Evolutionary conservation across 2,113 vertebrate species (phyloP).

Genomic region (Glaucidium brasilianum): DNA sequence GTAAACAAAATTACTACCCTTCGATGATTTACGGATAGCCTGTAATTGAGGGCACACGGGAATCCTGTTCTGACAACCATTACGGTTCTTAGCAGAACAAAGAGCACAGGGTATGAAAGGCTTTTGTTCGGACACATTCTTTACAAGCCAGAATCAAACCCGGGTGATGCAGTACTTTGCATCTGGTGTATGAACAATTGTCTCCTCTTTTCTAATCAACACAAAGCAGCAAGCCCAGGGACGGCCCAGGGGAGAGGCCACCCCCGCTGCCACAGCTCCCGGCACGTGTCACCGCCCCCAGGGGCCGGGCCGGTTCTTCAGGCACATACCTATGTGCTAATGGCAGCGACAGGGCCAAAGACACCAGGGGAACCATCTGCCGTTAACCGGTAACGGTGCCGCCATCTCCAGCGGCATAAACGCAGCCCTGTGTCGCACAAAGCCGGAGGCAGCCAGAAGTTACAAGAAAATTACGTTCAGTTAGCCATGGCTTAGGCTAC

Average conservation of each 20-base stretch:
- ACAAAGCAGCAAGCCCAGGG: rapidly evolving
- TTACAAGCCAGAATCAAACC: not conserved
- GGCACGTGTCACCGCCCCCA: rapidly evolving
- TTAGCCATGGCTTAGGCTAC: rapidly evolving
- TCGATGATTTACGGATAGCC: not conserved
- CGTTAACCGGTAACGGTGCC: rapidly evolving
- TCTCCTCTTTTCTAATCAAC: rapidly evolving
- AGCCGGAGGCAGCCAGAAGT: rapidly evolving
- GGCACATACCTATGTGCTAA: not conserved
- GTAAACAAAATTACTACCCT: not conserved
- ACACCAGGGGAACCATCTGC: not conserved
- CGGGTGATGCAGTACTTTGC: not conserved
- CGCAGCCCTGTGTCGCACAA: not conserved
- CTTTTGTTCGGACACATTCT: not conserved
- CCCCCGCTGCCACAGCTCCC: not conserved
- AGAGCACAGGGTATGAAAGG: rapidly evolving
- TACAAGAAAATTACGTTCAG: rapidly evolving
- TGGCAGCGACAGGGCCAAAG: rapidly evolving
- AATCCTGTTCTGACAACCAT: not conserved
- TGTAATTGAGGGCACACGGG: not conserved
- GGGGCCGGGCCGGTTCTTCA: rapidly evolving
- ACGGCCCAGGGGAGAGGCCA: not conserved
- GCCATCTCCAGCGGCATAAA: rapidly evolving
- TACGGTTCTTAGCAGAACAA: not conserved
- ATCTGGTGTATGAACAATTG: not conserved